A percentile compares a stretch with the other conserved stretches of the same genome.
Conservation (phyloP, 2,113 vertebrate species). For the Gorsachius goisagi region DNA sequence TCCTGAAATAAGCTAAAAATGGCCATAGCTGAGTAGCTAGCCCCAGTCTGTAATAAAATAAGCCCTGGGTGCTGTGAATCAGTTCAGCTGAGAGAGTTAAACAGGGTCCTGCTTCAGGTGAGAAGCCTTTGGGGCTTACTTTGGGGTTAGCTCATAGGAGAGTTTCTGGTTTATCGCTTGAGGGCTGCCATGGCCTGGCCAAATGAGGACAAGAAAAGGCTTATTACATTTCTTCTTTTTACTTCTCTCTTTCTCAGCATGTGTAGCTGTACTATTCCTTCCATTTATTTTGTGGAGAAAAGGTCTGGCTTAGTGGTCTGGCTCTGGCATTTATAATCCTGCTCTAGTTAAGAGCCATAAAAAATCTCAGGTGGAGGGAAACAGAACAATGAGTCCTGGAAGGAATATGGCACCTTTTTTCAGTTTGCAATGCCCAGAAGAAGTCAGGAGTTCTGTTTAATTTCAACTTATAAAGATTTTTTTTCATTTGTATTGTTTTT, state of each 20-base stretch:
- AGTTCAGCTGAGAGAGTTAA: neutral
- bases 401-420: neutral
- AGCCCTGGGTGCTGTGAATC: neutral
- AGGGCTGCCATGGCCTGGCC: neutral
- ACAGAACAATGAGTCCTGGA: neutral
- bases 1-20: neutral
- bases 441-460: neutral
- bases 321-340: neutral
- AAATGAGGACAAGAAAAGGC: neutral
- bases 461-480: neutral
- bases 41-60: neutral
- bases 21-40: neutral
- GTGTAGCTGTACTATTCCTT: neutral
- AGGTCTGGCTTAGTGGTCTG: neutral
- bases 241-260: neutral
- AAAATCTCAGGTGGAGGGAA: neutral
- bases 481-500: neutral
- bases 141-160: neutral
- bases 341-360: neutral
- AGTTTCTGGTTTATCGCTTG: neutral
- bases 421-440: neutral
- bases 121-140: neutral
- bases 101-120: neutral
- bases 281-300: neutral
- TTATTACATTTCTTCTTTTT: neutral